Percentiles rank a stretch among this genome's conserved stretches.
Evolutionary conservation across 2,888 invertebrate species (phyloP).

Genomic region (Heliconius charithonia): DNA sequence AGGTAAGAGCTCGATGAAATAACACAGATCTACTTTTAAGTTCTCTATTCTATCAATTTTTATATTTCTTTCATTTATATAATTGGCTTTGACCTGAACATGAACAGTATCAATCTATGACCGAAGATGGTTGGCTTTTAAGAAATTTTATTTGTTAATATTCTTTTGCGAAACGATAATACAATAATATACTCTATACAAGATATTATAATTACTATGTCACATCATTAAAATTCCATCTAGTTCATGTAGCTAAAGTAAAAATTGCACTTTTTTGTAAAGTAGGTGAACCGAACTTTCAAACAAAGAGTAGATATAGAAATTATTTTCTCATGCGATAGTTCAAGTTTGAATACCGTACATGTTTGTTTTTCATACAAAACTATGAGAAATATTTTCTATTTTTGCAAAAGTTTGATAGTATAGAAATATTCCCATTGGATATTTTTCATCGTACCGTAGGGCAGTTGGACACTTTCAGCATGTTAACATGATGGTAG

Average conservation of each 20-base stretch:
- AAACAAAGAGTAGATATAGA: constrained; percentile 9
- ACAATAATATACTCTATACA: no score
- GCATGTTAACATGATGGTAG: background rate
- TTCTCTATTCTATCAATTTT: constrained; percentile 7
- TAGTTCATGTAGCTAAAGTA: constrained; percentile 6
- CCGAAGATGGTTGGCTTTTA: background rate
- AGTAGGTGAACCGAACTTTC: constrained; percentile 13
- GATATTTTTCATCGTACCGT: background rate
- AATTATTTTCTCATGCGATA: constrained; percentile 10
- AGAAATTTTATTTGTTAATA: no score
- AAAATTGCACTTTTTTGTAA: constrained; percentile 8
- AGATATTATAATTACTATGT: background rate
- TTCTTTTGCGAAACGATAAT: no score
- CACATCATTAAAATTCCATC: background rate
- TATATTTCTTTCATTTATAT: constrained; percentile 21
- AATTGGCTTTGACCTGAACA: background rate
- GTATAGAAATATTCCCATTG: background rate
- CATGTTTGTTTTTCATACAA: constrained; percentile 3
- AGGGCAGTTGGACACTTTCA: background rate
- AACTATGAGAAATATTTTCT: constrained; percentile 9
- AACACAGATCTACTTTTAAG: constrained; percentile 29
- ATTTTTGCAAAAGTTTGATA: constrained; percentile 1
- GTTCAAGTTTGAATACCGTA: constrained; percentile 21
- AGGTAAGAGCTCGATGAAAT: constrained; percentile 40
- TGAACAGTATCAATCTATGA: no score